Percentiles rank a stretch among this genome's conserved stretches.
Evolutionary conservation across 2,888 invertebrate species (phyloP).

Genomic region (Lycia hirtaria): DNA sequence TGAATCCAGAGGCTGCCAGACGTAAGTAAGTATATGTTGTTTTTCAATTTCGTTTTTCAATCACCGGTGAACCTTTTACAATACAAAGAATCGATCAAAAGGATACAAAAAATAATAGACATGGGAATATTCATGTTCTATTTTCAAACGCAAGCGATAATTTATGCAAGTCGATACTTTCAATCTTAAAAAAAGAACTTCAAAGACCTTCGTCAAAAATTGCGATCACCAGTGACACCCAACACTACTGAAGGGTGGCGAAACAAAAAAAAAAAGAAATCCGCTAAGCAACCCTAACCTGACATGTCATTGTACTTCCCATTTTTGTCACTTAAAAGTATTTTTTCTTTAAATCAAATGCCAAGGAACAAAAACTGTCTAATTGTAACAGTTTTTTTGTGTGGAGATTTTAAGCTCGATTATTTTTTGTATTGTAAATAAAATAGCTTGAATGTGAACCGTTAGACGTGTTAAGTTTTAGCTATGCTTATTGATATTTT

Average conservation of each 20-base stretch:
- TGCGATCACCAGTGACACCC: constrained; percentile 76
- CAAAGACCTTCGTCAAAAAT: constrained; percentile 79
- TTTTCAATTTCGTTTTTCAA: constrained; percentile 53
- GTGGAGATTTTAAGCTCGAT: constrained; percentile 78
- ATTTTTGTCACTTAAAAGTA: constrained; percentile 79
- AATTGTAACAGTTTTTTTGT: constrained; percentile 84
- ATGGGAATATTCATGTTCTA: constrained; percentile 82
- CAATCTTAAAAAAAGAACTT: constrained; percentile 61
- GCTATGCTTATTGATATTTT: not conserved
- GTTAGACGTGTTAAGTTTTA: constrained; percentile 45
- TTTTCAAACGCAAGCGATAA: constrained; percentile 69
- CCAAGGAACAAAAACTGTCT: constrained; percentile 79
- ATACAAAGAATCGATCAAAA: constrained; percentile 36
- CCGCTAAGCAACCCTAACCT: constrained; percentile 69
- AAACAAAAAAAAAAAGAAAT: constrained; percentile 48
- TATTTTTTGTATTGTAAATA: constrained; percentile 70
- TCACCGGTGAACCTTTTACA: constrained; percentile 46
- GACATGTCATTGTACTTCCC: constrained; percentile 80
- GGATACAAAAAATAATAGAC: constrained; percentile 61
- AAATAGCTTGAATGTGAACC: constrained; percentile 57
- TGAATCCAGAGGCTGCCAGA: too few species aligned
- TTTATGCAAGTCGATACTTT: constrained; percentile 81
- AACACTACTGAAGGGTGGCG: constrained; percentile 71
- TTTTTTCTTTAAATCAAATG: constrained; percentile 69
- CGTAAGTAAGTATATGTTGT: constrained; percentile 47